Evolutionary conservation across 2,113 vertebrate genomes (phyloP), one percentile per base, ranked within the genome.

Genomic region (Alectura lathami): DNA sequence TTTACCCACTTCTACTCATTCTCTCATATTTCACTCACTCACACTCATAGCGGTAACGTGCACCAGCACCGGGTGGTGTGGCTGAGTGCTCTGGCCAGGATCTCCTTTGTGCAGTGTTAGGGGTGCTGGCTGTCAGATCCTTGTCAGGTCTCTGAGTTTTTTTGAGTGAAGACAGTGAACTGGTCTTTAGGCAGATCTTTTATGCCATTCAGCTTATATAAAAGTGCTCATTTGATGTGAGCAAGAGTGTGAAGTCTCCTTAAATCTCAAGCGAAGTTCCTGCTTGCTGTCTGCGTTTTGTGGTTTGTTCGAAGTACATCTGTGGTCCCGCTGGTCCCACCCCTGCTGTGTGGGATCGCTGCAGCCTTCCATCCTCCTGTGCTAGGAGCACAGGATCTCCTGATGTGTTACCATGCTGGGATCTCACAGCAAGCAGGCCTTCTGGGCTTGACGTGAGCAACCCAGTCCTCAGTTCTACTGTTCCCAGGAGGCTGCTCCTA

Each of bases 261-360:
- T 53, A 86, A 74, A 42, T 63, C 14, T 45, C 27, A 36, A 36
- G 24, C 50, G 9, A 89, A 30, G 23, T 63, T 89, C 18, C 17
- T 50, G 3, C 42, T 69, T 86, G 9, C 43, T 80, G 30, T 22
- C 32, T 86, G 14, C n/a, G n/a, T 11, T 43, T 51, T 1, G 30
- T 29, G 0, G 6, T 56, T 53, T 32, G 36, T 76, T 8, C 3
- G 6, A 32, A 53, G 29, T 57, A 23, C 0, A 0, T n/a, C 30
- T 83, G 8, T 48, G 53, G 86, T 80, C 12, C 38, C 67, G 14
- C 62, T 5, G 8, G 20, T 42, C 38, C 3, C 48, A 20, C 13
- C 67, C 60, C 23, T 59, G 42, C 8, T 13, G 9, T 42, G 3
- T 45, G 29, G 74, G 27, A 17, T 47, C 8, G 13, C 59, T 76